Base-by-base conservation (phyloP, 2,888 invertebrate genomes). In the Macroteleia sp. region DNA sequence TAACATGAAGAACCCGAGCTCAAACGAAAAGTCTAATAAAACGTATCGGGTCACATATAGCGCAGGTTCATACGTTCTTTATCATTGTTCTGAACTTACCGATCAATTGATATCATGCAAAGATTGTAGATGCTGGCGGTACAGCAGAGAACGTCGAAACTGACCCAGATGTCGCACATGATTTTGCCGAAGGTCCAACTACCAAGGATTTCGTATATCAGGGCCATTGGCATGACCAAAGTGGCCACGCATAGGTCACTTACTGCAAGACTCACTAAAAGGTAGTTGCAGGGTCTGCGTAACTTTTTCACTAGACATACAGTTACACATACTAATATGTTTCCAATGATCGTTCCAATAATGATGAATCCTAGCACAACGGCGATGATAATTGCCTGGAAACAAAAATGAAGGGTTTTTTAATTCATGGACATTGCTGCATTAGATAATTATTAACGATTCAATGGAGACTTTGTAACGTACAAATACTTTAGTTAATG, bases 101-200 rank as follows among this genome's bases (percentile, higher is more conserved):
- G 94, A 91, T 99, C 99, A 73, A 99, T 96, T 66, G 98, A 97
- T 91, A 99, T 99, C 94, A 98, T 98, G 92, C 99, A 99, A 80
- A 99, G 94, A 92, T 99, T 99, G 52, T 99, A 93, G 85, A 99
- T 99, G 85, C 98, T 99, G n/a, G 99, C 99, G 16, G 99, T 98
- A 90, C 98, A 99, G 84, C 98, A 98, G 85, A 99, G 94, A 30
- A 99, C 98, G 92, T 99, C 99, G 90, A 98, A 97, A 61, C 97
- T 97, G 74, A 98, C 98, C 99, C 99, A 99, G 79, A 98, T 94
- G 90, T 98, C 97, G 92, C 99, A 99, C 87, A 98, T 95, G 77
- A 96, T 94, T 19, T 95, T 94, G 54, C 98, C 98, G 87, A 99
- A 98, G 83, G 96, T 95, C 99, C 99, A 99, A 85, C 95, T 94